phyloP scores from a whole-genome alignment of 2,113 vertebrate species.

The Macroglossus sobrinus region DNA sequence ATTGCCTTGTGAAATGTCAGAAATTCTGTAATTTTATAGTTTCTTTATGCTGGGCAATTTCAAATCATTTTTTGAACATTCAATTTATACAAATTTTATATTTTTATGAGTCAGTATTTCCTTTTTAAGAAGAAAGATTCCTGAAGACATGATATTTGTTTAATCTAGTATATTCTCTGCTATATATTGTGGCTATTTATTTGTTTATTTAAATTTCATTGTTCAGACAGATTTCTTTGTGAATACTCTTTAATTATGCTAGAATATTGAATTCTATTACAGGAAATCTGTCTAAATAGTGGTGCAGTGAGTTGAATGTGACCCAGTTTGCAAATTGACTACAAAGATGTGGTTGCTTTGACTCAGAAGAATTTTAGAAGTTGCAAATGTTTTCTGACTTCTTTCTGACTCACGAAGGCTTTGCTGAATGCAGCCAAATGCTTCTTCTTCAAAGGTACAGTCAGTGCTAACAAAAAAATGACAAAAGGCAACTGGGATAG shows the following conservation, averaged over 20 bases:
- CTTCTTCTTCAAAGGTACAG: slow-evolving; percentile 62
- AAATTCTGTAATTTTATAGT: background rate
- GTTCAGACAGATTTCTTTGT: slow-evolving; percentile 3
- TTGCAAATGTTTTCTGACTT: slow-evolving; percentile 74
- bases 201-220: slow-evolving; percentile 6
- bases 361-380: slow-evolving; percentile 70
- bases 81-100: background rate
- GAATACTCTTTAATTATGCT: slow-evolving; percentile 25
- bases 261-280: slow-evolving; percentile 38
- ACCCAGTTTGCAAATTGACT: slow-evolving; percentile 68
- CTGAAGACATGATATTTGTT: background rate
- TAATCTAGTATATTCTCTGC: background rate
- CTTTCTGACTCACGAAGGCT: slow-evolving; percentile 72
- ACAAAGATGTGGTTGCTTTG: slow-evolving; percentile 65
- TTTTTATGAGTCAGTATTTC: background rate
- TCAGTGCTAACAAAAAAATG: slow-evolving; percentile 39
- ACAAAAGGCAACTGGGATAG: slow-evolving; percentile 24
- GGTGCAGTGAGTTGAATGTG: slow-evolving; percentile 43
- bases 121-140: background rate
- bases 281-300: slow-evolving; percentile 69
- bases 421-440: slow-evolving; percentile 71
- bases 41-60: background rate
- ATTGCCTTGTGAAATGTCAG: background rate
- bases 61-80: background rate
- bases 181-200: background rate